Percentiles rank a stretch among this genome's conserved stretches.
Conservation (phyloP, 1,140 invertebrate genomes). For the Lepidurus packardi region DNA sequence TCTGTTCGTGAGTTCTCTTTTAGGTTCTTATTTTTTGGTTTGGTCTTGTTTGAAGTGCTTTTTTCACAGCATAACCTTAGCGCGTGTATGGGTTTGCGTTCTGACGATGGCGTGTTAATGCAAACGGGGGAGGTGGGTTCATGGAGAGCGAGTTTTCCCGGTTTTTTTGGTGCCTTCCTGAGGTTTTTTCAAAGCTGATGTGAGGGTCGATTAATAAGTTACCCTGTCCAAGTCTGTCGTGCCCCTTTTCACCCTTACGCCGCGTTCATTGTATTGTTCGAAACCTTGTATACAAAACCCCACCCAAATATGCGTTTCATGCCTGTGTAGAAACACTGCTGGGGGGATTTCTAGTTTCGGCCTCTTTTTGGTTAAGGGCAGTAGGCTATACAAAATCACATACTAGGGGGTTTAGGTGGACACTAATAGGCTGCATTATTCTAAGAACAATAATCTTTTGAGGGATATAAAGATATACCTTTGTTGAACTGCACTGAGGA, state of each 20-base stretch:
- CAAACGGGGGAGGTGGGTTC: not conserved
- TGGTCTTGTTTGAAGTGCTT: too few relatives aligned
- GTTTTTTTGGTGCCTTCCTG: not conserved
- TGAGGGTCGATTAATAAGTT: not conserved
- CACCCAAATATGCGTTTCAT: too few relatives aligned
- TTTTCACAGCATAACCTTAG: slow-evolving; percentile 8
- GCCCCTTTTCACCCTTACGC: not conserved
- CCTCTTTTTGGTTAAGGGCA: too few relatives aligned
- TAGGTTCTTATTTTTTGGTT: not conserved
- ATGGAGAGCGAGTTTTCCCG: not conserved
- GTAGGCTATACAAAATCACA: too few relatives aligned
- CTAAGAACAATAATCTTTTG: too few relatives aligned
- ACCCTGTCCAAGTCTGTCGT: not conserved
- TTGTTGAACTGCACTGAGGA: too few relatives aligned
- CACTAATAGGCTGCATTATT: too few relatives aligned
- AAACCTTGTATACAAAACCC: too few relatives aligned
- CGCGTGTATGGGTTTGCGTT: not conserved
- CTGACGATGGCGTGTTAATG: slow-evolving; percentile 3
- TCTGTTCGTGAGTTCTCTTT: not conserved
- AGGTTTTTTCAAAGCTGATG: not conserved
- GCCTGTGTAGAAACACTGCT: too few relatives aligned
- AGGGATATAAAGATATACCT: too few relatives aligned
- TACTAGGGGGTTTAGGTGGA: too few relatives aligned
- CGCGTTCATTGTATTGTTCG: not conserved
- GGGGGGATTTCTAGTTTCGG: too few relatives aligned